Percentiles rank a stretch among this genome's conserved stretches.
These are phyloP conservation scores for Sweltsa coloradensis DNA, from an alignment of 1,140 invertebrate genomes.

Conservation along the genomic window DNA sequence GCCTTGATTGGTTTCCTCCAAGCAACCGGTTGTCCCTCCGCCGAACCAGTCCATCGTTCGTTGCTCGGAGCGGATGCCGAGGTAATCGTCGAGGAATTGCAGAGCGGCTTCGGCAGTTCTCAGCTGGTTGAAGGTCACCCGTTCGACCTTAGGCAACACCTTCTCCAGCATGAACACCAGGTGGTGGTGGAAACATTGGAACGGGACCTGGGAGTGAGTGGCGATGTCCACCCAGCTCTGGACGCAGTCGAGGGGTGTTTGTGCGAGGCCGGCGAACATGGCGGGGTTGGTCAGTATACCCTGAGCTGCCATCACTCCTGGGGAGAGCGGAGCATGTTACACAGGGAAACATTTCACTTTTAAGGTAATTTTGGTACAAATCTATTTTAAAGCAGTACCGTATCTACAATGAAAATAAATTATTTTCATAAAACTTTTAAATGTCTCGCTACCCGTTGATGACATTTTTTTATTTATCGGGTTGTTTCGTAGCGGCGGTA, in stretches of 20 bases:
- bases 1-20: too few species aligned
- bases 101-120: slow-evolving; percentile 53
- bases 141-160: slow-evolving; percentile 52
- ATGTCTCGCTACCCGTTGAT: too few species aligned
- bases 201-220: slow-evolving; percentile 42
- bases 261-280: slow-evolving; percentile 55
- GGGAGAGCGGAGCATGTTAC: too few species aligned
- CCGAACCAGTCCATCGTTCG: slow-evolving; percentile 21
- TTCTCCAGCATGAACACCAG: slow-evolving; percentile 88
- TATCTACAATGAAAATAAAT: too few species aligned
- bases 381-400: too few species aligned
- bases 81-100: slow-evolving; percentile 49
- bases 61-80: slow-evolving; percentile 24
- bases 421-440: too few species aligned
- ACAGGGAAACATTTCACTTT: too few species aligned
- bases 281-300: slow-evolving; percentile 85
- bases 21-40: too few species aligned
- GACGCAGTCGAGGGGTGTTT: slow-evolving; percentile 65
- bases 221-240: slow-evolving; percentile 77
- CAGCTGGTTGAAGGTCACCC: slow-evolving; percentile 65
- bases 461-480: too few species aligned
- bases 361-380: too few species aligned
- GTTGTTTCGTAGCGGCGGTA: too few species aligned
- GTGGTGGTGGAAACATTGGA: slow-evolving; percentile 84
- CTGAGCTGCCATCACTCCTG: slow-evolving; percentile 77